Evolutionary conservation across 2,888 invertebrate genomes (phyloP), one percentile per base, ranked within the genome.

Genomic region (Heliconius ismenius): DNA sequence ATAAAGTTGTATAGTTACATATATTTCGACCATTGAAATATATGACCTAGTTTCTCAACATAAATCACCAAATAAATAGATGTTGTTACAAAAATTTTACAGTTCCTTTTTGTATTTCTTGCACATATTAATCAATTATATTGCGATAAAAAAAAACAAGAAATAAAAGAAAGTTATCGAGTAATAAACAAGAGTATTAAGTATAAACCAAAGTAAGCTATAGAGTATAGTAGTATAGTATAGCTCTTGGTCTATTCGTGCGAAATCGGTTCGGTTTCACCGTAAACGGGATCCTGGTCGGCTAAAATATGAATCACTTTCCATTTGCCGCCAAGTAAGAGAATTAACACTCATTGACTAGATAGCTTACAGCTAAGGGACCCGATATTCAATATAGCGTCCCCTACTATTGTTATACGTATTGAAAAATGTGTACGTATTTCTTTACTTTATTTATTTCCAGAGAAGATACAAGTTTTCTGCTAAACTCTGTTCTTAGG

Each of bases 321-420:
- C 75, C 79, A 80, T 79, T 78, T 74, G 65, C 73, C 32, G 76
- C 36, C 43, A 28, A 75, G 73, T 79, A 76, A 78, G 69, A 70
- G 75, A 79, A 79, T 78, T 76, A 79, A 77, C 73, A 76, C 73
- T 77, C 77, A 80, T 79, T 81, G 76, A 79, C 74, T 79, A 39
- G 32, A 70, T 79, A 78, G 81, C 77, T 83, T 81, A 82, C 80
- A 78, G 75, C 76, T 79, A 80, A 79, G 69, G 78, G 78, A 76
- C 78, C 75, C 81, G 81, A 81, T 80, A 82, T 82, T 82, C 81
- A 80, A 81, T 83, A 82, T 79, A 79, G 74, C 79, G 76, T 65
- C 76, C 77, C 68, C 77, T 79, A 77, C 76, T 54, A 65, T 15
- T 24, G 18, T n/a, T 58, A n/a, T 11, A 54, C 4, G 13, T 36